Conservation (phyloP, 2,888 invertebrate genomes). For the Ctena decussata region DNA sequence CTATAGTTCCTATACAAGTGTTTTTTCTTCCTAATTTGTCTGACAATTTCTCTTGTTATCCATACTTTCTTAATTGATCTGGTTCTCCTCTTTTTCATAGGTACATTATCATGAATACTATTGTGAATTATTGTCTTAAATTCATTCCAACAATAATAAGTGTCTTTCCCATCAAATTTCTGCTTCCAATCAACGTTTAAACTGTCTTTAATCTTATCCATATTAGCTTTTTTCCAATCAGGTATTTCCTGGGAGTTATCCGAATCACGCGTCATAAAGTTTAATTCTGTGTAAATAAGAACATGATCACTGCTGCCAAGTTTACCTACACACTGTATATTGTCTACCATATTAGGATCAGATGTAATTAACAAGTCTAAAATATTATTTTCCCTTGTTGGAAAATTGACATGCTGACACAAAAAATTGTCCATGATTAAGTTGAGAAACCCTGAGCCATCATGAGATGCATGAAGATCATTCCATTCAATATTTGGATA, state of each 20-base stretch:
- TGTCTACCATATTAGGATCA: constrained; percentile 3
- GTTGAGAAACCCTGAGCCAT: neutral
- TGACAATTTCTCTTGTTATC: constrained; percentile 7
- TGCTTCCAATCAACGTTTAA: neutral
- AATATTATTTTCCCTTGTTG: neutral
- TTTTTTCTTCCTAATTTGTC: constrained; percentile 8
- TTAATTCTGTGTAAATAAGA: neutral
- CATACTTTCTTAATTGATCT: constrained; percentile 25
- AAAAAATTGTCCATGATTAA: neutral
- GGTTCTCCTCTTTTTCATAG: too few relatives aligned
- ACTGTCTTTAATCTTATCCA: too few relatives aligned
- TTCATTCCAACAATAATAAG: neutral
- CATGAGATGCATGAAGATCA: neutral
- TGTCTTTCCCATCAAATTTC: neutral
- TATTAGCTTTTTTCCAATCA: too few relatives aligned
- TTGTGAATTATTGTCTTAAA: neutral
- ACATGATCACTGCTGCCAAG: constrained; percentile 22
- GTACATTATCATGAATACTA: neutral
- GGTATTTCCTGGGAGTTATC: constrained; percentile 16
- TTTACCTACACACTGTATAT: neutral
- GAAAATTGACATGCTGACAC: neutral
- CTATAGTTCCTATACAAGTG: constrained; percentile 14
- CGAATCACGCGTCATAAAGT: neutral
- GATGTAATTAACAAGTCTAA: neutral
- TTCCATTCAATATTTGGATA: neutral